Conservation (phyloP, 1,140 invertebrate species). For the Drosophila prosaltans region DNA sequence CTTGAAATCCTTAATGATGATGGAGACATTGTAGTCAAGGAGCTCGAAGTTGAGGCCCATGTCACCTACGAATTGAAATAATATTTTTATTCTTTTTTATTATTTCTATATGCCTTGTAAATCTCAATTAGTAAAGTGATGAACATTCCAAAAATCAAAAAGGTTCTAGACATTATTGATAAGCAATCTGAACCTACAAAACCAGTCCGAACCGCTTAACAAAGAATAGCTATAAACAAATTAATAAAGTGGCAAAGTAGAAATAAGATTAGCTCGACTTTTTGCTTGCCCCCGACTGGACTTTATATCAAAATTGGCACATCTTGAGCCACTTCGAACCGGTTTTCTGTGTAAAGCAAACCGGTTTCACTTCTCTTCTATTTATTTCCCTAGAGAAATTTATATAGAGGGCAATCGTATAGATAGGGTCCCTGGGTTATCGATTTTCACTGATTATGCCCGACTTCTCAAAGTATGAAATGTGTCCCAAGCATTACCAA, state of each 20-base stretch:
- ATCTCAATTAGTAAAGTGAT: constrained; percentile 38
- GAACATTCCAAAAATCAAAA: constrained; percentile 49
- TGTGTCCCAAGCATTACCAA: constrained; percentile 13
- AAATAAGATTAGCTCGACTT: constrained; percentile 41
- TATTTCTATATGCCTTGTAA: constrained; percentile 3
- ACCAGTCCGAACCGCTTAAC: constrained; percentile 31
- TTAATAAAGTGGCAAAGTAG: constrained; percentile 43
- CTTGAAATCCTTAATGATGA: constrained; percentile 65
- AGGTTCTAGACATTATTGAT: constrained; percentile 31
- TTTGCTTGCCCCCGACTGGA: constrained; percentile 31
- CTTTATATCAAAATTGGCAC: constrained; percentile 69
- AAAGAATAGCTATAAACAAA: constrained; percentile 29
- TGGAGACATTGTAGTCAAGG: constrained; percentile 56
- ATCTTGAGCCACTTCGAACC: constrained; percentile 55
- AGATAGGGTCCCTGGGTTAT: constrained; percentile 36
- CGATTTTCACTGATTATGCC: constrained; percentile 31
- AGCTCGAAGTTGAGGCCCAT: constrained; percentile 63
- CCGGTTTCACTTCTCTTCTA: constrained; percentile 51
- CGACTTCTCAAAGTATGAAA: neutral
- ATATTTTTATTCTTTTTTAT: neutral
- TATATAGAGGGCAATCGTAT: constrained; percentile 48
- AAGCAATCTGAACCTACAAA: constrained; percentile 36
- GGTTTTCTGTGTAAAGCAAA: constrained; percentile 47
- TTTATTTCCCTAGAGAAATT: constrained; percentile 26
- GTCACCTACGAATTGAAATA: constrained; percentile 52